Conservation (phyloP, 2,113 vertebrate genomes). For the Chaetorhynchus papuensis region DNA sequence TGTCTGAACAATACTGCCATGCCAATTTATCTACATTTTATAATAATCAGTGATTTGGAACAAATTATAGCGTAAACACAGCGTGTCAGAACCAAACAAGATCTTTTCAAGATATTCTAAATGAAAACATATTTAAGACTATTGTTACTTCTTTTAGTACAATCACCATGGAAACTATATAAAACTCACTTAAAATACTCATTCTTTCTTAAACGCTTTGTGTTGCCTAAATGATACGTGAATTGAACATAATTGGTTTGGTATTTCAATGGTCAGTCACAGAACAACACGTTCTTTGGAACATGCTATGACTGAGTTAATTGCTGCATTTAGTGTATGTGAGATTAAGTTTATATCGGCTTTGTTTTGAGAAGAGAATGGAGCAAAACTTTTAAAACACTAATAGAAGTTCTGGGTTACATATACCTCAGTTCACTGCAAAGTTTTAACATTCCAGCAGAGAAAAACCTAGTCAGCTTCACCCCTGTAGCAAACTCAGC, state of each 20-base stretch:
- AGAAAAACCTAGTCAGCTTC: background rate
- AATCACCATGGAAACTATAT: conserved; percentile 45
- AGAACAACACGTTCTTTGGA: conserved; percentile 25
- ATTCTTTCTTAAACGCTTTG: background rate
- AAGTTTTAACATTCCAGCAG: background rate
- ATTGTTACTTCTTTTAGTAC: conserved; percentile 21
- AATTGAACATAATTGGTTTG: background rate
- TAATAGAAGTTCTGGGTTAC: background rate
- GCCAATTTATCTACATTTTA: background rate
- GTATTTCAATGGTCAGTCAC: conserved; percentile 31
- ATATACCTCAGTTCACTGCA: background rate
- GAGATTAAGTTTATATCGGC: background rate
- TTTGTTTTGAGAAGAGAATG: background rate
- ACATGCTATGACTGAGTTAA: background rate
- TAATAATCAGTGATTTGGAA: background rate
- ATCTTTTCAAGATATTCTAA: conserved; percentile 1
- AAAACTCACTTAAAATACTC: conserved; percentile 23
- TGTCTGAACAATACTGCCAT: background rate
- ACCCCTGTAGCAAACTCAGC: background rate
- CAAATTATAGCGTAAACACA: conserved; percentile 7
- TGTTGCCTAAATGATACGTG: background rate
- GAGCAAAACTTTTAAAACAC: background rate
- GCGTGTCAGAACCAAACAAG: conserved; percentile 7
- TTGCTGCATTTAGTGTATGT: background rate
- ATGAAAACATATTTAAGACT: conserved; percentile 7